Percentiles rank a stretch among this genome's conserved stretches.
phyloP scores from a whole-genome alignment of 2,113 vertebrate genomes.

The Sylvietta virens region DNA sequence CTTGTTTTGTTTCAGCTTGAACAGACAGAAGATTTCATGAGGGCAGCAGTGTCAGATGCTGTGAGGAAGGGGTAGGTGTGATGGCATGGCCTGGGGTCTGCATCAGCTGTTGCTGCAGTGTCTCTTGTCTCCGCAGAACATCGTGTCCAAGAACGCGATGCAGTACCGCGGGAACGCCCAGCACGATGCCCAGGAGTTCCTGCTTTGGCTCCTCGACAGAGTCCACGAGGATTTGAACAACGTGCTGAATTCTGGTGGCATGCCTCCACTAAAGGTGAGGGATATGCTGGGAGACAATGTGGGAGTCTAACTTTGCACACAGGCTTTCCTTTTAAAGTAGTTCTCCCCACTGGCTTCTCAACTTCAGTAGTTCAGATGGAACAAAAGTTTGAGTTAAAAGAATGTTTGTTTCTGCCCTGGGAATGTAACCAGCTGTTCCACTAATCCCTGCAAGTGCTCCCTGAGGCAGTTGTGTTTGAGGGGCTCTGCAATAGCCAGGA shows the following conservation, averaged over 20 bases:
- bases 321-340: background rate
- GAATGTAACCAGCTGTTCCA: background rate
- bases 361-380: background rate
- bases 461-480: background rate
- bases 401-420: background rate
- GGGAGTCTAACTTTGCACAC: background rate
- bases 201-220: conserved; percentile 95
- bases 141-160: conserved; percentile 90
- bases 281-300: accelerated
- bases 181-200: conserved; percentile 97
- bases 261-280: conserved; percentile 83
- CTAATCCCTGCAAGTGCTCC: background rate
- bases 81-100: accelerated
- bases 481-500: background rate
- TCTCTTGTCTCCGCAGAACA: conserved; percentile 74
- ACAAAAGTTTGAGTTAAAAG: background rate
- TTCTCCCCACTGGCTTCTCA: background rate
- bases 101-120: accelerated
- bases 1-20: background rate
- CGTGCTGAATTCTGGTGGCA: conserved; percentile 71
- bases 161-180: conserved; percentile 95
- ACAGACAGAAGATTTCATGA: background rate
- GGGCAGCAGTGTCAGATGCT: background rate
- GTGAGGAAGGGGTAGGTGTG: background rate
- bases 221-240: conserved; percentile 95